A percentile compares a stretch with the other conserved stretches of the same genome.
phyloP scores from a whole-genome alignment of 2,888 invertebrate genomes.

The Rhaphigaster nebulosa region DNA sequence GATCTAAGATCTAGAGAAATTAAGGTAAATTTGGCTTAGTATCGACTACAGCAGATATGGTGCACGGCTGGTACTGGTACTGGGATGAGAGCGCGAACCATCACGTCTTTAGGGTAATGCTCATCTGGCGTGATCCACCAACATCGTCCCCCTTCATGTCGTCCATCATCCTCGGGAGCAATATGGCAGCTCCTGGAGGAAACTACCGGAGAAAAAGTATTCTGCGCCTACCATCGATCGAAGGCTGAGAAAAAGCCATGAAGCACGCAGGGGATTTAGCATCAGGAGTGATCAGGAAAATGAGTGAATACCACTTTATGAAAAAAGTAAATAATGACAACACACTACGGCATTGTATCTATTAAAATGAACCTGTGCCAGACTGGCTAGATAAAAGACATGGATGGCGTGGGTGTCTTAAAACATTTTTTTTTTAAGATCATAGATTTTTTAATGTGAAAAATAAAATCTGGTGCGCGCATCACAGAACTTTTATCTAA shows the following conservation, averaged over 20 bases:
- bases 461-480: no score
- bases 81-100: neutral
- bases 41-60: neutral
- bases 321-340: neutral
- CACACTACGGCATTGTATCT: neutral
- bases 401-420: no score
- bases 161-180: neutral
- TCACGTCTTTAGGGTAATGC: slow-evolving; percentile 12
- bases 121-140: neutral
- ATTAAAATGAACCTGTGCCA: no score
- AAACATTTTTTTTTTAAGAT: no score
- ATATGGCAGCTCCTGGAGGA: neutral
- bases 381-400: no score
- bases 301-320: neutral
- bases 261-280: neutral
- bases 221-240: neutral
- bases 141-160: neutral
- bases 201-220: neutral
- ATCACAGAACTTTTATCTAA: no score
- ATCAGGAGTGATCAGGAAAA: neutral
- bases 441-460: no score
- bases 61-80: neutral
- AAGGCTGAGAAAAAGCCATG: neutral
- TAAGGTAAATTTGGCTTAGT: neutral
- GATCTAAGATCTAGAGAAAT: neutral